Percentiles rank a stretch among this genome's conserved stretches.
Conservation (phyloP, 2,797 vertebrate genomes). For the Micropoecilia bifurca region DNA sequence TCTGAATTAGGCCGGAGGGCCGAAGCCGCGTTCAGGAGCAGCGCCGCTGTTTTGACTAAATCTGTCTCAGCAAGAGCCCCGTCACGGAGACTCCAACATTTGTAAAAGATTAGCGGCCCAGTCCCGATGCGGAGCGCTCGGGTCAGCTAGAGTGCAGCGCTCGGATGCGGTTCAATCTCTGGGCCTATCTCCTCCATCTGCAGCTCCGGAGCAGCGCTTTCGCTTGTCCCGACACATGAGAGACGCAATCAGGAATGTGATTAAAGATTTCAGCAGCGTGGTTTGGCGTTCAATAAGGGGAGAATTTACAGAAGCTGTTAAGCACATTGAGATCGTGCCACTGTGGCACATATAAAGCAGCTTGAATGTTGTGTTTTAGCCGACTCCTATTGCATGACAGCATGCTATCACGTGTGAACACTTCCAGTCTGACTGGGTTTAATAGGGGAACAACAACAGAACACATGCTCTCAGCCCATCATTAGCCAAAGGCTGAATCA, state of each 20-base stretch:
- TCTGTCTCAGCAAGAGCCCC: conserved; percentile 75
- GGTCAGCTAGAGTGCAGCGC: conserved; percentile 81
- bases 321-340: conserved; percentile 44
- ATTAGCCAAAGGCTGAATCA: conserved; percentile 82
- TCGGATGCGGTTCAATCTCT: conserved; percentile 54
- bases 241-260: conserved; percentile 74
- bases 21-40: conserved; percentile 69
- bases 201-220: conserved; percentile 60
- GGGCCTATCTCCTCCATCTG: conserved; percentile 71
- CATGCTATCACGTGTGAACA: conserved; percentile 62
- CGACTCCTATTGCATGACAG: conserved; percentile 34
- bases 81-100: conserved; percentile 83
- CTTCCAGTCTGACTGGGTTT: conserved; percentile 53
- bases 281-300: conserved; percentile 36
- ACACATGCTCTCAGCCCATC: conserved; percentile 74
- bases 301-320: conserved; percentile 46
- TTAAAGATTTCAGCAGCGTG: conserved; percentile 60
- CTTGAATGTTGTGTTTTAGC: conserved; percentile 44
- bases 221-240: conserved; percentile 53
- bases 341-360: conserved; percentile 20
- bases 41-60: conserved; percentile 83
- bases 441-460: conserved; percentile 67
- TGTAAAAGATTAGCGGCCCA: conserved; percentile 82
- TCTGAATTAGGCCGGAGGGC: conserved; percentile 71
- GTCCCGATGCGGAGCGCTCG: conserved; percentile 70